Evolutionary conservation across 2,888 invertebrate species (phyloP), one percentile per base, ranked within the genome.

Genomic region (Mylabris sibirica): DNA sequence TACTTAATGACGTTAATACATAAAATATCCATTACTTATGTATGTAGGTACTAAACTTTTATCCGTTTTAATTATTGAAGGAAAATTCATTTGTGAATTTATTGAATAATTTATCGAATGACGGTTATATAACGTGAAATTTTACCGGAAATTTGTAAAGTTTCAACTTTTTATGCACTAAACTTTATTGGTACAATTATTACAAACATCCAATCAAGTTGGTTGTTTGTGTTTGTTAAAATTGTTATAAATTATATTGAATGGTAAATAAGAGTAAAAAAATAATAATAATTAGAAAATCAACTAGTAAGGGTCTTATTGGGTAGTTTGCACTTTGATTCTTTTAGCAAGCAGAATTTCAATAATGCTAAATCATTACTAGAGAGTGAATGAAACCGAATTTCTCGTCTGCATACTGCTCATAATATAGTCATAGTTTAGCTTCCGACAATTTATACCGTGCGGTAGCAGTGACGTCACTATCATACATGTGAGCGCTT

Each of bases 31-130:
- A 30, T 30, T 30, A 30, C 30, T 8, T 30, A 30, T 30, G 8
- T 30, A 30, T 8, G 30, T n/a, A n/a, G n/a, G n/a, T n/a, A n/a
- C n/a, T n/a, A n/a, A 30, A 30, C 30, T 30, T 30, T 30, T 30
- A 30, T 30, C 30, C 30, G 30, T n/a, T 14, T 44, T 17, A n/a
- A 44, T 14, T 44, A n/a, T 44, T 44, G 14, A 44, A 44, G 44
- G 17, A 8, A 44, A n/a, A 44, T 44, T 44, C 44, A 44, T 44
- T 44, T 44, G 14, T 44, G 44, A 44, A 44, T 44, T n/a, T n/a
- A 44, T 44, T 44, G 14, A 44, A 44, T 44, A 44, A 44, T 44
- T 14, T 44, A 44, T 44, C 14, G 17, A n/a, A 14, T n/a, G 17
- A 14, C 6, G 14, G 38, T 12, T 38, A n/a, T 44, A 44, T 44